Conservation (phyloP, 2,797 vertebrate species). For the Bucorvus abyssinicus region DNA sequence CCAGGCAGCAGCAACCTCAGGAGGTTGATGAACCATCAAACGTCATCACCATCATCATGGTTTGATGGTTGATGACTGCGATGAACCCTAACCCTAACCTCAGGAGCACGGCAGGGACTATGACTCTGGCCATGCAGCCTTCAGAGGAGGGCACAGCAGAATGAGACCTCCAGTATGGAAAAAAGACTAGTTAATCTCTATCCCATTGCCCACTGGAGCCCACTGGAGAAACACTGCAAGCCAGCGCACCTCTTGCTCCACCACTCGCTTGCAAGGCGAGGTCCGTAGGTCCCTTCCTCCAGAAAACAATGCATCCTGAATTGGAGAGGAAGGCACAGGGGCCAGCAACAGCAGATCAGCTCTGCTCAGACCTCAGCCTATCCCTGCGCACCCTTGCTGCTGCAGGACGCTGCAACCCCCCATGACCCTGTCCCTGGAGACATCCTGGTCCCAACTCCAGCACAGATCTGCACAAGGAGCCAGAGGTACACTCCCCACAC, state of each 20-base stretch:
- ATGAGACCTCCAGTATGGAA: not conserved
- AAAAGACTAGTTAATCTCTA: not conserved
- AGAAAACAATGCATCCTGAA: not conserved
- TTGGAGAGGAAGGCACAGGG: not conserved
- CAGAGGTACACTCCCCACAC: rapidly evolving
- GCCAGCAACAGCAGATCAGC: not conserved
- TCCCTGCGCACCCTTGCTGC: not conserved
- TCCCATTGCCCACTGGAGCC: not conserved
- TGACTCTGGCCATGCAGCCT: rapidly evolving
- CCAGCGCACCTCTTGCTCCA: not conserved
- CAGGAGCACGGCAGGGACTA: not conserved
- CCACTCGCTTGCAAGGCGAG: not conserved
- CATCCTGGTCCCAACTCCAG: rapidly evolving
- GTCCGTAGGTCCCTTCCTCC: not conserved
- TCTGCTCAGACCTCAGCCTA: not conserved
- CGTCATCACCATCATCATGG: too few species aligned
- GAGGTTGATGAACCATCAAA: too few species aligned
- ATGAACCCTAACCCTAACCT: too few species aligned
- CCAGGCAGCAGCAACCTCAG: rapidly evolving
- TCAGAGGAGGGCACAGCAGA: not conserved
- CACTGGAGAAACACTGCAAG: not conserved
- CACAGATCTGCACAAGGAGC: rapidly evolving
- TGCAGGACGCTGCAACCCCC: not conserved
- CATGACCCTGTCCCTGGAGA: not conserved
- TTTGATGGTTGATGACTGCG: too few species aligned